These are phyloP conservation scores for Neodiprion virginianus DNA, from an alignment of 1,140 invertebrate genomes.

Conservation along the genomic window DNA sequence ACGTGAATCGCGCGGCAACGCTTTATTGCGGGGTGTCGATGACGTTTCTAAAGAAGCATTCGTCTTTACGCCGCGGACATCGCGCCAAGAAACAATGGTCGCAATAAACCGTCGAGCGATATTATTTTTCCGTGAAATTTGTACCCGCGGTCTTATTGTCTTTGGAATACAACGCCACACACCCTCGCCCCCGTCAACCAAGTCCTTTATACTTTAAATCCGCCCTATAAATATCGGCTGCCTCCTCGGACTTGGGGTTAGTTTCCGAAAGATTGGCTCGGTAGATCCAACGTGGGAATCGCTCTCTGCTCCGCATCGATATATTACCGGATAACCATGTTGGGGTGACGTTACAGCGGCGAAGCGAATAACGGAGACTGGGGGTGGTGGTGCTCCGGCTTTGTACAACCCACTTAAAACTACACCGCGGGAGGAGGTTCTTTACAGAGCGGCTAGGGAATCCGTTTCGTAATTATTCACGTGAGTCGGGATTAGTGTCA, in stretches of 20 bases:
- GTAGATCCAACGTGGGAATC: conserved; percentile 62
- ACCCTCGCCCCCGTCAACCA: conserved; percentile 39
- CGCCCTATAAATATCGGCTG: conserved; percentile 61
- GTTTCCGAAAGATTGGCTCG: conserved; percentile 64
- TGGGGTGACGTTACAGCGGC: conserved; percentile 29
- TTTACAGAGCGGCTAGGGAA: not conserved
- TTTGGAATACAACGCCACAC: not conserved
- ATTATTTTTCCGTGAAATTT: not conserved
- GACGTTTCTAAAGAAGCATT: no score
- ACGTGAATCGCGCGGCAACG: not conserved
- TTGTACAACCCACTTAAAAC: not conserved
- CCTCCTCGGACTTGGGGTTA: conserved; percentile 59
- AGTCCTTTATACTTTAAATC: conserved; percentile 64
- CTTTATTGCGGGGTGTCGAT: no score
- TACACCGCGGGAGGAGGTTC: not conserved
- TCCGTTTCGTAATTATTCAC: not conserved
- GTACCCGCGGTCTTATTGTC: not conserved
- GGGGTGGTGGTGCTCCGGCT: not conserved
- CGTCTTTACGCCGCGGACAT: no score
- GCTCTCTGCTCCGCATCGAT: conserved; percentile 57
- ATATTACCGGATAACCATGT: conserved; percentile 43
- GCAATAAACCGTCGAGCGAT: no score
- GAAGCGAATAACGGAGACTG: conserved; percentile 6
- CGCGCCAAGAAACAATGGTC: no score
- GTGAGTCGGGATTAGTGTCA: not conserved